Evolutionary conservation across 2,888 invertebrate species (phyloP).

Genomic region (Caenorhabditis doughertyi): DNA sequence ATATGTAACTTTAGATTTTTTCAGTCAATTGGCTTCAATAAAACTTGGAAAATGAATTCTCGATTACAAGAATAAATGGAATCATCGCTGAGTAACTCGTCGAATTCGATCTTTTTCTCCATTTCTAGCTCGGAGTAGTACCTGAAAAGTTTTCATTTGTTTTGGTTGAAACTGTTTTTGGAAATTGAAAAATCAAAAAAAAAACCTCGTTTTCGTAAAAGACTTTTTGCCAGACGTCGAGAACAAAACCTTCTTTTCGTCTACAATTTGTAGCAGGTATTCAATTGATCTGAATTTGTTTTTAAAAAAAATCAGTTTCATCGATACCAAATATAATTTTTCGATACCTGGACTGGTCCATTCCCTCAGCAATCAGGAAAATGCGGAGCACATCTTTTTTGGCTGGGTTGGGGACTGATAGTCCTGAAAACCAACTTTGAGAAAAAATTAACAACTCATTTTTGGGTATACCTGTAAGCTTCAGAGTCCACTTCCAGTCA

Average conservation of each 20-base stretch:
- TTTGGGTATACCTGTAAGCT: constrained; percentile 58
- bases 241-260: constrained; percentile 83
- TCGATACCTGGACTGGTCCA: constrained; percentile 75
- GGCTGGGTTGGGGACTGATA: constrained; percentile 35
- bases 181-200: neutral
- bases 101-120: constrained; percentile 83
- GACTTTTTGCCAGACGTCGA: constrained; percentile 83
- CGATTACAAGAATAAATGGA: constrained; percentile 75
- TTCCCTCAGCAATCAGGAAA: constrained; percentile 74
- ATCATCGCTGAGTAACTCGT: constrained; percentile 76
- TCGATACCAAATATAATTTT: neutral
- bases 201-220: constrained; percentile 83
- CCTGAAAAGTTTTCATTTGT: constrained; percentile 65
- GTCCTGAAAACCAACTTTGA: constrained; percentile 6
- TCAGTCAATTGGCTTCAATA: constrained; percentile 77
- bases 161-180: neutral
- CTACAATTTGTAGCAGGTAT: constrained; percentile 82
- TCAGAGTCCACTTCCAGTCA: constrained; percentile 84
- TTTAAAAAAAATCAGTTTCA: no score
- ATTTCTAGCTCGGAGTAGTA: constrained; percentile 84
- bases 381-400: constrained; percentile 71
- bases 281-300: constrained; percentile 76
- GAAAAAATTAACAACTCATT: no score
- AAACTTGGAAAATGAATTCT: constrained; percentile 75
- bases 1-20: neutral